Conservation (phyloP, 1,140 invertebrate species). For the Spodoptera litura region DNA sequence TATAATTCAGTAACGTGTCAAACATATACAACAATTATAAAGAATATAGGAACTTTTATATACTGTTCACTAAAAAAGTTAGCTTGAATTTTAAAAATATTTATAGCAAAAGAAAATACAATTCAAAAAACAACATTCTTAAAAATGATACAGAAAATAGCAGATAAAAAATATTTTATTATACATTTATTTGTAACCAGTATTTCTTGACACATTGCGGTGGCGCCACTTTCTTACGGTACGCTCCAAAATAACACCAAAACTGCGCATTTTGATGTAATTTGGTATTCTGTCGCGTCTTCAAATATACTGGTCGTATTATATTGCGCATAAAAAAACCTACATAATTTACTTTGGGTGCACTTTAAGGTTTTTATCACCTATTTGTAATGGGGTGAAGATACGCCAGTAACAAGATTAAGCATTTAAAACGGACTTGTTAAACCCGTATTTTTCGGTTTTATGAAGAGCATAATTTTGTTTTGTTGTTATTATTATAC, state of each 20-base stretch:
- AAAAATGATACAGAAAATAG: background rate
- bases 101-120: too few species aligned
- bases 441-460: background rate
- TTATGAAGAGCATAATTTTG: background rate
- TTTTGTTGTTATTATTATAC: background rate
- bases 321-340: background rate
- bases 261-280: background rate
- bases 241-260: background rate
- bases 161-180: conserved; percentile 4
- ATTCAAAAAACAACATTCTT: too few species aligned
- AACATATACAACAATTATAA: too few species aligned
- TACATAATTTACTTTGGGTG: conserved; percentile 3
- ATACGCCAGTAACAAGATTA: conserved; percentile 4
- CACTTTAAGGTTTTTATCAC: conserved; percentile 11
- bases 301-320: conserved; percentile 3
- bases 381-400: conserved; percentile 15
- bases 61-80: too few species aligned
- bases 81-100: too few species aligned
- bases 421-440: background rate
- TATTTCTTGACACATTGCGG: background rate
- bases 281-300: background rate
- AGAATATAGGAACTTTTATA: too few species aligned
- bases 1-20: too few species aligned
- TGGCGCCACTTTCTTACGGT: too few species aligned
- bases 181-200: background rate